These are phyloP conservation scores for Zygogramma bicolorata DNA, from an alignment of 2,888 invertebrate species.

Conservation along the genomic window DNA sequence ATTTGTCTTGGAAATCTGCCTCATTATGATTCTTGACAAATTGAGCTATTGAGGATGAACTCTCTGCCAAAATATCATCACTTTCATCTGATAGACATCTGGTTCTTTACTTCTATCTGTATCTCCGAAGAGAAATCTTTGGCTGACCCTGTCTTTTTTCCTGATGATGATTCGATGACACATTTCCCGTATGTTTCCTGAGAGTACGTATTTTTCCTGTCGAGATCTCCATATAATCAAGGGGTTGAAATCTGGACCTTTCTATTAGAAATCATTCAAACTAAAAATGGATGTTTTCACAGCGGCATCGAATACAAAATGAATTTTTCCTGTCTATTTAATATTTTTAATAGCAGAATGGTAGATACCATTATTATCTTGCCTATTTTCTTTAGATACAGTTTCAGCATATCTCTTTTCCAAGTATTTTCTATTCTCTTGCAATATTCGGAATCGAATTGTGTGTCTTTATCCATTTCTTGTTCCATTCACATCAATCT, in stretches of 20 bases:
- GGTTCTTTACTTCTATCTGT: not conserved
- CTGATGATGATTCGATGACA: not conserved
- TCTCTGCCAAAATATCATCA: too few species aligned
- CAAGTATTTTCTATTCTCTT: not conserved
- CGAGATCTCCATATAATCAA: not conserved
- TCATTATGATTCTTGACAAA: too few species aligned
- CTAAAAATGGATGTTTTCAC: not conserved
- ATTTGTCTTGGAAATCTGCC: too few species aligned
- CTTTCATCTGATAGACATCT: not conserved
- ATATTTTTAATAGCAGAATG: not conserved
- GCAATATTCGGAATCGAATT: not conserved
- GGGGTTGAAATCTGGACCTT: not conserved
- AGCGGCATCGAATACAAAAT: not conserved
- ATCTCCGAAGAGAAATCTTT: too few species aligned
- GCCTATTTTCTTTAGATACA: not conserved
- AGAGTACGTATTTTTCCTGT: not conserved
- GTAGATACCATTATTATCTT: not conserved
- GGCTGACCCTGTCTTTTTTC: too few species aligned
- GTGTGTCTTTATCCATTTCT: not conserved
- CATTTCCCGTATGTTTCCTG: not conserved
- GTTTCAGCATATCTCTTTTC: not conserved
- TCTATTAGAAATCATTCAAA: not conserved
- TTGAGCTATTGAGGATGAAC: not conserved
- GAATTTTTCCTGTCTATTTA: not conserved
- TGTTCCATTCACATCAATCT: not conserved